Conservation (phyloP, 2,797 vertebrate genomes). For the Cygnus olor region DNA sequence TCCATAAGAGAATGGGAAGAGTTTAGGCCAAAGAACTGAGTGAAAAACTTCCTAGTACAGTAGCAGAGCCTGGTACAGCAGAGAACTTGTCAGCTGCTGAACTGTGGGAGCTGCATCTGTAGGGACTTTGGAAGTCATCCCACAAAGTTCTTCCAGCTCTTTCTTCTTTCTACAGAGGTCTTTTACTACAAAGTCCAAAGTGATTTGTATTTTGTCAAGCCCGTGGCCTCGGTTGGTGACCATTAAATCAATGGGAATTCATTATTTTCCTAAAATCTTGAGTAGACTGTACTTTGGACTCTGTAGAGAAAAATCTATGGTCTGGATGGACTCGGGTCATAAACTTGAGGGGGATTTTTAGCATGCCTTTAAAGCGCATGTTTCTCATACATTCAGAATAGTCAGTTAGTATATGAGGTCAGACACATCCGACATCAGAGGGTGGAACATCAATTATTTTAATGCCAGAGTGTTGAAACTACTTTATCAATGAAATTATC, state of each 20-base stretch:
- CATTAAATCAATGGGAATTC: background rate
- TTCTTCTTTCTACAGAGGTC: background rate
- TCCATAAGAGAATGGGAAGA: background rate
- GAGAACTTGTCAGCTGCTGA: background rate
- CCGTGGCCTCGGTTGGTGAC: background rate
- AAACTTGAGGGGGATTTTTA: background rate
- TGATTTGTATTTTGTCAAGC: background rate
- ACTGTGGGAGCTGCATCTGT: background rate
- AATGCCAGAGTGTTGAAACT: background rate
- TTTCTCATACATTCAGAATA: background rate
- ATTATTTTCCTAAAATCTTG: background rate
- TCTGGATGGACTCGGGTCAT: background rate
- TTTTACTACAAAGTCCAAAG: background rate
- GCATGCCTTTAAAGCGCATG: fast-evolving
- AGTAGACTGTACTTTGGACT: background rate
- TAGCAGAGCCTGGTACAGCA: background rate
- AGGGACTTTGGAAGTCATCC: background rate
- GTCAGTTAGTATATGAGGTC: background rate
- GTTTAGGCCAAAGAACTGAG: background rate
- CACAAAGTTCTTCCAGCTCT: background rate
- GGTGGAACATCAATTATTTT: background rate
- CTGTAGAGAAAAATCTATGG: background rate
- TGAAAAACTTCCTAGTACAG: background rate
- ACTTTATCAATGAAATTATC: background rate
- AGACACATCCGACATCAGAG: background rate